Evolutionary conservation across 2,113 vertebrate species (phyloP).

Genomic region (pig (Sus scrofa)): T2T-Sscrofa CM000823.6:7367001-7367500

Average conservation of each 20-base stretch:
- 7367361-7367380: not conserved
- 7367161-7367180: accelerated
- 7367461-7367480: not conserved
- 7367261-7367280: not conserved
- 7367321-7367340: not conserved
- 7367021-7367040: not conserved
- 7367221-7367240: accelerated
- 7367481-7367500: not conserved
- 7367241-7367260: slow-evolving; percentile 33
- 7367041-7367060: not conserved
- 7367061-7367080: not conserved
- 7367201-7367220: not conserved
- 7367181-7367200: not conserved
- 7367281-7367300: not conserved
- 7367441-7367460: not conserved
- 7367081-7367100: not conserved
- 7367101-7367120: not conserved
- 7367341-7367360: not conserved
- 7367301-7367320: not conserved
- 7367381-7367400: not conserved
- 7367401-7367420: not conserved
- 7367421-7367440: not conserved
- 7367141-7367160: not conserved
- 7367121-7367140: not conserved
- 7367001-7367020: not conserved